These are phyloP conservation scores for Anthoscopus minutus DNA, from an alignment of 2,113 vertebrate species.

Conservation along the genomic window DNA sequence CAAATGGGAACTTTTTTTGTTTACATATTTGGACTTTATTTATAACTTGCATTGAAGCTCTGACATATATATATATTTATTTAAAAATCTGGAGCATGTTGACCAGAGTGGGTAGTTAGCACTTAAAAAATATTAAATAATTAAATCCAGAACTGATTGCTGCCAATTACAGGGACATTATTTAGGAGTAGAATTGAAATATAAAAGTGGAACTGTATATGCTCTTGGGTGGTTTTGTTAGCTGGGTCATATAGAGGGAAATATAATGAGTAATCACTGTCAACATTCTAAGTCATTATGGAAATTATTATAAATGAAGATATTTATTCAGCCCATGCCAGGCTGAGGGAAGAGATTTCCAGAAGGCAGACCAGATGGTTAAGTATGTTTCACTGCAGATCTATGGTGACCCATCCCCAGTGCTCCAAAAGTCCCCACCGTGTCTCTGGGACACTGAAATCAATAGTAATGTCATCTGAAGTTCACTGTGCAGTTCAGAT, in stretches of 20 bases:
- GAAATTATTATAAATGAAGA: constrained; percentile 35
- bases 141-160: not conserved
- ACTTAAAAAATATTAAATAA: not conserved
- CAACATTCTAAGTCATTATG: not conserved
- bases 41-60: not conserved
- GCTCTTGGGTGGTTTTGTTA: not conserved
- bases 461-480: not conserved
- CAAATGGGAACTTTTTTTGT: not conserved
- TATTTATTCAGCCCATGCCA: constrained; percentile 12
- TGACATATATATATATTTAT: not conserved
- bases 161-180: not conserved
- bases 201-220: not conserved
- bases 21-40: not conserved
- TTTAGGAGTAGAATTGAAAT: not conserved
- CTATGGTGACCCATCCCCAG: not conserved
- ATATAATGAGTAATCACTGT: not conserved
- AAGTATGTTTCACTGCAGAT: constrained; percentile 12
- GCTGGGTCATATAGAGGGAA: not conserved
- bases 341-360: not conserved
- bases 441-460: not conserved
- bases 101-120: not conserved
- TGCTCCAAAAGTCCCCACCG: not conserved
- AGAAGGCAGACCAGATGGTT: constrained; percentile 51
- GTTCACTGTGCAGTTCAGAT: not conserved
- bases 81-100: not conserved